Conservation (phyloP, 2,113 vertebrate species). For the Oryzias celebensis region DNA sequence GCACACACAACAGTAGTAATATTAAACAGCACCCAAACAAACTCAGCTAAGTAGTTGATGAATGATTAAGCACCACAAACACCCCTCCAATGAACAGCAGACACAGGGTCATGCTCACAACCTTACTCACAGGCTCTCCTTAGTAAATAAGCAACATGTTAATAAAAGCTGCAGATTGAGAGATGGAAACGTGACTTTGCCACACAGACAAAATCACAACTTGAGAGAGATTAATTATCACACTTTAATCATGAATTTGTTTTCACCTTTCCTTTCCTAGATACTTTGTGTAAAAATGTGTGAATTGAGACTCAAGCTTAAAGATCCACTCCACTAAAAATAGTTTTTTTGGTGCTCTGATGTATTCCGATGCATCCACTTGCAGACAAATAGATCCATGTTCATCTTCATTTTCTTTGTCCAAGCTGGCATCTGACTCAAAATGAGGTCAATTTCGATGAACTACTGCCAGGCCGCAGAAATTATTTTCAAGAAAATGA, state of each 20-base stretch:
- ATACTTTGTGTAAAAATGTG: constrained; percentile 20
- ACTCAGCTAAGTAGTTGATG: constrained; percentile 23
- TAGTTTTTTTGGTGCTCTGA: too few relatives aligned
- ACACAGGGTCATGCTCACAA: constrained; percentile 29
- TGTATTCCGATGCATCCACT: too few relatives aligned
- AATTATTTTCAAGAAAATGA: too few relatives aligned
- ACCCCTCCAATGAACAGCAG: constrained; percentile 11
- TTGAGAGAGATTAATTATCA: not conserved
- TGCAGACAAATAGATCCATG: too few relatives aligned
- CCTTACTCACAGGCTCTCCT: constrained; percentile 49
- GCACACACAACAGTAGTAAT: not conserved
- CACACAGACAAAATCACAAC: not conserved
- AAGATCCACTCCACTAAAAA: not conserved
- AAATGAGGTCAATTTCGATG: too few relatives aligned
- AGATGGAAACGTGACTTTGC: not conserved
- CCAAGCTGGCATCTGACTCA: too few relatives aligned
- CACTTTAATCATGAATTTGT: not conserved
- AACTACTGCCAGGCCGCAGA: too few relatives aligned
- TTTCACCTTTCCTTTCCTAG: not conserved
- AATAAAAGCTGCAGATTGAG: not conserved
- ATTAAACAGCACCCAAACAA: constrained; percentile 23
- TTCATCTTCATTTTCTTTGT: too few relatives aligned
- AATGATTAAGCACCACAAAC: constrained; percentile 56
- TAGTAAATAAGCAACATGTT: constrained; percentile 60
- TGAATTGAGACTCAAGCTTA: constrained; percentile 5